Conservation (phyloP, 2,888 invertebrate genomes). For the Copidosoma aretas region DNA sequence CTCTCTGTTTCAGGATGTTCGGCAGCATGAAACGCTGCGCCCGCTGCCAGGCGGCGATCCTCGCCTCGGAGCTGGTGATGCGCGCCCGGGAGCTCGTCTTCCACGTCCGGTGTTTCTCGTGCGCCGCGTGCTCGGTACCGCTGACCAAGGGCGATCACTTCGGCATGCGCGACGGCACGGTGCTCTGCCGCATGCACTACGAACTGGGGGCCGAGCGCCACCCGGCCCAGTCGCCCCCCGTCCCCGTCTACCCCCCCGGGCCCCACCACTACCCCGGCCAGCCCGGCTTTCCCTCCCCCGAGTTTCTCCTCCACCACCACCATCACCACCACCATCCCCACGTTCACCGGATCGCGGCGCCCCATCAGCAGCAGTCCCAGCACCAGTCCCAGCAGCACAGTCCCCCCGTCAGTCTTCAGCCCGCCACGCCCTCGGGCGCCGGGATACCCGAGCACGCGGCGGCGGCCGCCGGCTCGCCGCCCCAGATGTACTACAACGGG, state of each 20-base stretch:
- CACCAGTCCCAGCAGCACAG: constrained; percentile 65
- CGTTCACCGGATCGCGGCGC: constrained; percentile 48
- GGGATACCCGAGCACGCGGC: constrained; percentile 56
- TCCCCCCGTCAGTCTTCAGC: constrained; percentile 65
- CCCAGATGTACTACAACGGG: constrained; percentile 69
- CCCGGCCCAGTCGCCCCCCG: constrained; percentile 60
- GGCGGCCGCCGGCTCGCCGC: constrained; percentile 61
- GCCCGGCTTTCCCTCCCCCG: constrained; percentile 65
- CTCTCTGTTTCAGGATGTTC: constrained; percentile 74
- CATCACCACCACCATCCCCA: constrained; percentile 44
- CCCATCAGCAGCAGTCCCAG: constrained; percentile 36
- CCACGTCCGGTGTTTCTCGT: constrained; percentile 94
- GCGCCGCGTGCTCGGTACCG: constrained; percentile 84
- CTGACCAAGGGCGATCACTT: constrained; percentile 94
- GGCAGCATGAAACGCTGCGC: constrained; percentile 84
- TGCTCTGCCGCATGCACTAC: constrained; percentile 83
- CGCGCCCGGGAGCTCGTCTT: constrained; percentile 90
- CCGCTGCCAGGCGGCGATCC: constrained; percentile 87
- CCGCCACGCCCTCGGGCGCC: constrained; percentile 65
- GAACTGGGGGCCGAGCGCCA: constrained; percentile 65
- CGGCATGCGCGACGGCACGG: constrained; percentile 86
- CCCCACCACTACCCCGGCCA: constrained; percentile 66
- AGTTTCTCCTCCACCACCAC: constrained; percentile 60
- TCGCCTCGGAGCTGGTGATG: constrained; percentile 93
- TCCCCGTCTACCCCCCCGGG: constrained; percentile 60